Base-by-base conservation (phyloP, 2,797 vertebrate genomes). In the Halcyon chelicuti region DNA sequence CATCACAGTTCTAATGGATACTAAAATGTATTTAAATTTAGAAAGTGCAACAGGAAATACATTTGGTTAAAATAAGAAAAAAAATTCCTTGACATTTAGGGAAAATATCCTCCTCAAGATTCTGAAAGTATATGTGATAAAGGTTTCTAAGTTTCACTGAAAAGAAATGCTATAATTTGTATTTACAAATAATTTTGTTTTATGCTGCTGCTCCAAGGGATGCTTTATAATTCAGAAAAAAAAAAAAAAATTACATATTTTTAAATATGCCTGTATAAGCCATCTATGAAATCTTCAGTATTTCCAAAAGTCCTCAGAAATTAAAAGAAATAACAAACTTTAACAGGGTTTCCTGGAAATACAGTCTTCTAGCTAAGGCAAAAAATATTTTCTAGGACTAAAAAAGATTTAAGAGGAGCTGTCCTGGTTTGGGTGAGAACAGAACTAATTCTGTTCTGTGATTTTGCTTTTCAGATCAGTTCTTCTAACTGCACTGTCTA, bases 231-330 rank as follows among this genome's bases (percentile, higher is more conserved):
- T 55, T 74, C 16, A 44, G 35, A 31, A 33, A 54, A 55, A 37
- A n/a, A n/a, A 37, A 37, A 35, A 46, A 2, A 35, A 54, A 3
- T 29, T 12, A 19, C 7, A 20, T 31, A 31, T 55, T 61, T 82
- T 67, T 28, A 65, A 71, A 81, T 81, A 75, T 23, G 72, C 3
- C 13, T 52, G 3, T 29, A 12, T 28, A 68, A 88, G 40, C 7
- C 2, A 52, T 57, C 29, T 66, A 46, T 73, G 12, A 68, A 76
- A 63, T 88, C 39, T 88, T 73, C 26, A 52, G 2, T 73, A 40
- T 89, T 97, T 96, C 51, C 21, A 62, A 72, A 68, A 47, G 42
- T 72, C 76, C 66, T 62, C 10, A 85, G 88, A 96, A 96, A 57
- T 89, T 29, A 80, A 73, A 84, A 86, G 39, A 96, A 96, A 76